Percentiles rank a stretch among this genome's conserved stretches.
Conservation (phyloP, 2,888 invertebrate species). For the Carcina quercana region DNA sequence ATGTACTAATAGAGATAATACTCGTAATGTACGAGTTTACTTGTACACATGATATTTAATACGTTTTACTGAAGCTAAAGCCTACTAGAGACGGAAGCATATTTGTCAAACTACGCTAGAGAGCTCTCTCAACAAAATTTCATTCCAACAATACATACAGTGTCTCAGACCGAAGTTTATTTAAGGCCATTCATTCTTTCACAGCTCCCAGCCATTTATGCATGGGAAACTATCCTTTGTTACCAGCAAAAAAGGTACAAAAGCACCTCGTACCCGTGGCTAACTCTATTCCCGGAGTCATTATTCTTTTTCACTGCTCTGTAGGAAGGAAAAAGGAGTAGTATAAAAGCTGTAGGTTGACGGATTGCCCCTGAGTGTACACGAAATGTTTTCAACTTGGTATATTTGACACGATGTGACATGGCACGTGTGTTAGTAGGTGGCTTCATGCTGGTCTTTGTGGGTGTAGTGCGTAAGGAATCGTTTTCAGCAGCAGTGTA, state of each 20-base stretch:
- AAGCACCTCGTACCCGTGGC: constrained; percentile 2
- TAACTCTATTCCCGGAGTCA: constrained; percentile 13
- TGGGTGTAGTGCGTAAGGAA: too few relatives aligned
- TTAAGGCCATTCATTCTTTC: constrained; percentile 6
- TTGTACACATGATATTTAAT: too few relatives aligned
- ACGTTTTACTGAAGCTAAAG: too few relatives aligned
- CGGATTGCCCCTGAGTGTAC: constrained; percentile 10
- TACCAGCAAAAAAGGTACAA: constrained; percentile 7
- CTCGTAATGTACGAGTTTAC: too few relatives aligned
- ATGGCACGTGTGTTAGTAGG: too few relatives aligned
- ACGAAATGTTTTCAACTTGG: constrained; percentile 7
- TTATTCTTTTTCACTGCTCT: constrained; percentile 12
- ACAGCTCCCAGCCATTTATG: neutral
- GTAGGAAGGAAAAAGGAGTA: constrained; percentile 6
- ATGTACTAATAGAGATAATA: too few relatives aligned
- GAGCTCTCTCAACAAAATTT: too few relatives aligned
- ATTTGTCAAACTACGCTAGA: too few relatives aligned
- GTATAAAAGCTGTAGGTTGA: constrained; percentile 7
- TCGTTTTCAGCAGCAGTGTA: too few relatives aligned
- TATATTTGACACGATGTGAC: constrained; percentile 5
- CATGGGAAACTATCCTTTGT: constrained; percentile 10
- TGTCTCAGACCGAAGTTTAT: constrained; percentile 3
- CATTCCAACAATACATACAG: constrained; percentile 1
- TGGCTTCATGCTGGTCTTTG: too few relatives aligned
- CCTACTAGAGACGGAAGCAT: too few relatives aligned